A percentile compares a stretch with the other conserved stretches of the same genome.
phyloP scores from a whole-genome alignment of 2,797 vertebrate species.

The Telmatherina bonti region DNA sequence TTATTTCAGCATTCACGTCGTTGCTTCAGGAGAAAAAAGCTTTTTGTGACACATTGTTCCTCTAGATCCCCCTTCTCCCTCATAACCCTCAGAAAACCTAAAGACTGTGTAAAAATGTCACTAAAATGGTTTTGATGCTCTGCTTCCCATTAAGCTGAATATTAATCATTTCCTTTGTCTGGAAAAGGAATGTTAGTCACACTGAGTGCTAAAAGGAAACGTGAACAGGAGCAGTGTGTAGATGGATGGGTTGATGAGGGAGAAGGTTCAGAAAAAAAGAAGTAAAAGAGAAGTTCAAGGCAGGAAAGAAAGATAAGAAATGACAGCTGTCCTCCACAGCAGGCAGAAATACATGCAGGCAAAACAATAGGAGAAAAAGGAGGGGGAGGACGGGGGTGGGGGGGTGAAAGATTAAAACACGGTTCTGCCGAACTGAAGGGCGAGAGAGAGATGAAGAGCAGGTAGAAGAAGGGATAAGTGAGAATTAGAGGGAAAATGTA shows the following conservation, averaged over 20 bases:
- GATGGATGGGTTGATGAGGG: constrained; percentile 5
- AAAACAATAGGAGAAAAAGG: constrained; percentile 21
- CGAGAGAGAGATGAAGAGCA: too few species aligned
- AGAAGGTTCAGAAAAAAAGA: constrained; percentile 19
- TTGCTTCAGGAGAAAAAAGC: too few species aligned
- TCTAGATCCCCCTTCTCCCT: too few species aligned
- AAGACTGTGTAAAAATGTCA: too few species aligned
- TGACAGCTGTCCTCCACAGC: constrained; percentile 15
- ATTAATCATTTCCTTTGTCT: background rate
- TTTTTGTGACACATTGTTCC: too few species aligned
- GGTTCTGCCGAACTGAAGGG: too few species aligned
- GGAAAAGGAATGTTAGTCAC: constrained; percentile 10
- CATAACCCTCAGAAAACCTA: too few species aligned
- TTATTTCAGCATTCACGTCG: too few species aligned
- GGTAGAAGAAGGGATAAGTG: background rate
- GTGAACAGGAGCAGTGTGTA: background rate
- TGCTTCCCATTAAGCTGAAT: too few species aligned
- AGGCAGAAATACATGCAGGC: constrained; percentile 17
- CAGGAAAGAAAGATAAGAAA: constrained; percentile 14
- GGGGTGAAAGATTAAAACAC: background rate
- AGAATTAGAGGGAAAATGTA: constrained; percentile 37
- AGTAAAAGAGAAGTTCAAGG: constrained; percentile 26
- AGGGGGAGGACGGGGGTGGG: too few species aligned
- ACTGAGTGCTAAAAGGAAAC: constrained; percentile 5
- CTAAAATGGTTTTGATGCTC: too few species aligned